These are phyloP conservation scores for Alosa alosa DNA, from an alignment of 2,113 vertebrate genomes.

Conservation along the genomic window DNA sequence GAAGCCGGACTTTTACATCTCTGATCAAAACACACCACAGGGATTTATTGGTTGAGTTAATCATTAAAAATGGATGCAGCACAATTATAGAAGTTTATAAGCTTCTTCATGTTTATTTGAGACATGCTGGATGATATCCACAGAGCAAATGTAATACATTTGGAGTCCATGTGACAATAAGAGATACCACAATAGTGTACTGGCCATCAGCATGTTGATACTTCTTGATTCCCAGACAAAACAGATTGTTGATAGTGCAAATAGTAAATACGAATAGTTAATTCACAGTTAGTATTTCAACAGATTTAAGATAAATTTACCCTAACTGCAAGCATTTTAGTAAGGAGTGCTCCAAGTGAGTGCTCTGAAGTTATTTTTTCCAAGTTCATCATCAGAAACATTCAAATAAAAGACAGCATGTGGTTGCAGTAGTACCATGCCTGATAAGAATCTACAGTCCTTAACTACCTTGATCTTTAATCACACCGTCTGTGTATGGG, in stretches of 20 bases:
- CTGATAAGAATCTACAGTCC: neutral
- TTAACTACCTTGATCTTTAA: neutral
- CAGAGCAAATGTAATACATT: neutral
- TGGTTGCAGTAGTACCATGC: neutral
- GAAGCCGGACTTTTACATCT: too few species aligned
- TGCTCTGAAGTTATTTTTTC: neutral
- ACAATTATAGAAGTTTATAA: neutral
- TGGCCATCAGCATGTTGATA: neutral
- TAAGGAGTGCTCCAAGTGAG: neutral
- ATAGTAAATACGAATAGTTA: neutral
- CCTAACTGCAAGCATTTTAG: neutral
- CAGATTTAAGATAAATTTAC: neutral
- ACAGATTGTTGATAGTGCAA: neutral
- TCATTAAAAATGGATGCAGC: slow-evolving; percentile 3
- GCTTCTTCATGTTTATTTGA: neutral
- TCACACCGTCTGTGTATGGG: neutral
- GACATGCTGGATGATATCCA: slow-evolving; percentile 3
- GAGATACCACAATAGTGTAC: neutral
- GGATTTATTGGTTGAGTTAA: neutral
- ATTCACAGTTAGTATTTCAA: neutral
- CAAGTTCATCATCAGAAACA: neutral
- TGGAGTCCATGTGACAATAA: neutral
- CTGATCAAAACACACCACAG: neutral
- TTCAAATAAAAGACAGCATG: neutral
- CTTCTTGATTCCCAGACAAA: neutral